Percentiles rank a stretch among this genome's conserved stretches.
Evolutionary conservation across 2,888 invertebrate genomes (phyloP).

Genomic region (Drosophila nr. perissopoda): DNA sequence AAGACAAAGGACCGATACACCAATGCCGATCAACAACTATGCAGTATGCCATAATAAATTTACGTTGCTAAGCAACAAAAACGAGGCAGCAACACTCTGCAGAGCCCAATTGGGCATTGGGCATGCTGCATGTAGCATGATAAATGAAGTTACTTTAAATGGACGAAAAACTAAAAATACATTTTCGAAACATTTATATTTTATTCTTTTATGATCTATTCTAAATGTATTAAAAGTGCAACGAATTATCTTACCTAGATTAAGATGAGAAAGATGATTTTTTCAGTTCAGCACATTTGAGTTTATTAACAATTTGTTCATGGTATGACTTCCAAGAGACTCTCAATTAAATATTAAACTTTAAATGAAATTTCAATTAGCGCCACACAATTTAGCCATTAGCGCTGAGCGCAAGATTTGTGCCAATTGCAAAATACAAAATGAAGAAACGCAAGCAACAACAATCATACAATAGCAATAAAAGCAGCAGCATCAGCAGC

Average conservation of each 20-base stretch:
- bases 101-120: slow-evolving; percentile 7
- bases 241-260: not conserved
- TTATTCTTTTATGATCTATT: not conserved
- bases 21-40: slow-evolving; percentile 30
- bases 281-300: not conserved
- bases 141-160: slow-evolving; percentile 3
- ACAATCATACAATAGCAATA: slow-evolving; percentile 1
- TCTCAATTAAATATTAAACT: slow-evolving; percentile 73
- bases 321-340: not conserved
- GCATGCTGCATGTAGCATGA: slow-evolving; percentile 21
- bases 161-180: not conserved
- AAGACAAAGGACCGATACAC: slow-evolving; percentile 57
- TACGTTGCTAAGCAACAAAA: slow-evolving; percentile 45
- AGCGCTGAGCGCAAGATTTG: slow-evolving; percentile 71
- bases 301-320: not conserved
- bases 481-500: slow-evolving; percentile 27
- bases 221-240: not conserved
- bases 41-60: slow-evolving; percentile 33
- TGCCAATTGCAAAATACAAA: slow-evolving; percentile 69
- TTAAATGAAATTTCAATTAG: slow-evolving; percentile 79
- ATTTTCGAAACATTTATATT: not conserved
- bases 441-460: slow-evolving; percentile 25
- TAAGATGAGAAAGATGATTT: not conserved
- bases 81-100: slow-evolving; percentile 23
- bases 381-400: slow-evolving; percentile 75